Conservation (phyloP, 2,113 vertebrate genomes). For the Fukomys damarensis region DNA sequence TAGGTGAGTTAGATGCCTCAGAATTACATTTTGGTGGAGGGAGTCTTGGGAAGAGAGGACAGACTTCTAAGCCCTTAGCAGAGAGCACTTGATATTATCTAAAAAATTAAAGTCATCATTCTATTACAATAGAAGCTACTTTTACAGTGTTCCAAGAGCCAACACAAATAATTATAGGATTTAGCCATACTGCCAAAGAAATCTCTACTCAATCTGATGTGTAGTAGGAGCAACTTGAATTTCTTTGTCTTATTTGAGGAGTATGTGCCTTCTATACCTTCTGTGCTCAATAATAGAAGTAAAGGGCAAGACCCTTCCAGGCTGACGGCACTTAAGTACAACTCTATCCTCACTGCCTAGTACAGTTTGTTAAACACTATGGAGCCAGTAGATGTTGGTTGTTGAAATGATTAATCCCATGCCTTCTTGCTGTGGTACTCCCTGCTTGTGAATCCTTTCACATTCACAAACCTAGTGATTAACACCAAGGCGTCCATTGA, state of each 20-base stretch:
- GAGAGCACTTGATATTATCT: neutral
- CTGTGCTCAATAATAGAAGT: rapidly evolving
- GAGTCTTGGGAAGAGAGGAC: neutral
- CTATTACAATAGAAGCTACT: neutral
- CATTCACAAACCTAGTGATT: neutral
- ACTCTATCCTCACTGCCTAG: neutral
- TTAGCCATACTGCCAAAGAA: neutral
- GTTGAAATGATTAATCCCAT: neutral
- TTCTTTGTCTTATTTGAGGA: neutral
- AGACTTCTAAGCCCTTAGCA: rapidly evolving
- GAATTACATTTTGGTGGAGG: neutral
- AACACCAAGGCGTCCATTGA: neutral
- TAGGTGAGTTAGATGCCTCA: neutral
- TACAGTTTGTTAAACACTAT: neutral
- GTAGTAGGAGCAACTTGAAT: neutral
- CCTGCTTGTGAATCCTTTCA: too few species aligned
- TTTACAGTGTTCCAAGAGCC: neutral
- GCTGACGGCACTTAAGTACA: neutral
- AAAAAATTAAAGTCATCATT: neutral
- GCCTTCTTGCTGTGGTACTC: neutral
- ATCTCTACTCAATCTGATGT: neutral
- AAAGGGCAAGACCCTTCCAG: neutral
- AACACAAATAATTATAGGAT: neutral
- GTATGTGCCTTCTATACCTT: neutral
- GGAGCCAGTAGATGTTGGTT: neutral